These are phyloP conservation scores for Melanocharis versteri DNA, from an alignment of 2,113 vertebrate genomes.

Conservation along the genomic window DNA sequence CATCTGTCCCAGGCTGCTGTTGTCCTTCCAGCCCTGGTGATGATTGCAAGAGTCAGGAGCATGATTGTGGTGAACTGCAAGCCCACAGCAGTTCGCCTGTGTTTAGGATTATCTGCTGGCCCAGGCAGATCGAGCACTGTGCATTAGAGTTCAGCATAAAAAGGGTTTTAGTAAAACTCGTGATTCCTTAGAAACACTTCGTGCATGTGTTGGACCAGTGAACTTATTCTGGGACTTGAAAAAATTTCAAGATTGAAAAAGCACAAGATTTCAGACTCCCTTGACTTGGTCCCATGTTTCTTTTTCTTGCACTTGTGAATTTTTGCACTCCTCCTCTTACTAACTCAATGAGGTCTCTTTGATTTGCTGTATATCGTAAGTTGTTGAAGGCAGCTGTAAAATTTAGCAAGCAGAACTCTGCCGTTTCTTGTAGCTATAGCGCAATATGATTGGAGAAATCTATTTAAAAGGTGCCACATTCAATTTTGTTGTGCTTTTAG, in stretches of 20 bases:
- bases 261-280: not conserved
- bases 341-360: not conserved
- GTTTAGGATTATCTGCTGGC: not conserved
- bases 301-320: not conserved
- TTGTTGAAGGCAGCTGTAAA: not conserved
- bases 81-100: not conserved
- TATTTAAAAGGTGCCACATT: not conserved
- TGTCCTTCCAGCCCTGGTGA: not conserved
- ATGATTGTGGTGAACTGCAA: not conserved
- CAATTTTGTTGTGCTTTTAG: not conserved
- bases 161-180: not conserved
- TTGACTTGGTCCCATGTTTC: accelerated
- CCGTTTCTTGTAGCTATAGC: not conserved
- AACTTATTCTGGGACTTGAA: not conserved
- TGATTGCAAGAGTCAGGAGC: not conserved
- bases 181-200: not conserved
- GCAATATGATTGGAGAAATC: not conserved
- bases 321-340: not conserved
- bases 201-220: too few species aligned
- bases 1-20: not conserved
- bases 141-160: not conserved
- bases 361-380: not conserved
- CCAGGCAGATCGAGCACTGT: too few species aligned
- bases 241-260: not conserved
- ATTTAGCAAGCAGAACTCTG: not conserved